phyloP scores from a whole-genome alignment of 2,888 invertebrate species.

The Epinotia nisella region DNA sequence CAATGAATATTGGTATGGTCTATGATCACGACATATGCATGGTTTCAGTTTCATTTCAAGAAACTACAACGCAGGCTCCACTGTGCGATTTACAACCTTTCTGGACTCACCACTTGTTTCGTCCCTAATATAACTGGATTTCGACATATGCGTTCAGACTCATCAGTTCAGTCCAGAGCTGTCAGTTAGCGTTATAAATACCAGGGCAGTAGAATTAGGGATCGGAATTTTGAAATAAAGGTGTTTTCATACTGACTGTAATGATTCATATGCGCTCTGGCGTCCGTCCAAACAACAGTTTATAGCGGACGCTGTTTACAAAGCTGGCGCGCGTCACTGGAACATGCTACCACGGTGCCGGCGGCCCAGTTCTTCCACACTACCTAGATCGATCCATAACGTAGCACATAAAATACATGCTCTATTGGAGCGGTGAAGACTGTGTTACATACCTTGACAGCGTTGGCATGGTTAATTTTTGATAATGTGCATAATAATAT shows the following conservation, averaged over 20 bases:
- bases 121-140: no score
- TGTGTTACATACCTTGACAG: background rate
- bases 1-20: no score
- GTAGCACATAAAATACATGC: background rate
- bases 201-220: background rate
- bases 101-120: no score
- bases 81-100: no score
- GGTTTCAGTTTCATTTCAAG: no score
- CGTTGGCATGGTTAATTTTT: background rate
- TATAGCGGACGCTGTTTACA: slow-evolving; percentile 68
- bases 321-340: slow-evolving; percentile 57
- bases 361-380: slow-evolving; percentile 6
- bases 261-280: slow-evolving; percentile 59
- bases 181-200: background rate
- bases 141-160: no score
- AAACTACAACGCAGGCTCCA: no score
- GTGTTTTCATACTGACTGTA: slow-evolving; percentile 52
- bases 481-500: background rate
- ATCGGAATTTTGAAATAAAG: slow-evolving; percentile 44
- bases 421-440: background rate
- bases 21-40: no score
- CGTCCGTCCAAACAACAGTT: slow-evolving; percentile 70
- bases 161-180: no score
- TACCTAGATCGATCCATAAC: slow-evolving; percentile 4
- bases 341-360: slow-evolving; percentile 57